Base-by-base conservation (phyloP, 1,140 invertebrate species). In the Gerris buenoi region DNA sequence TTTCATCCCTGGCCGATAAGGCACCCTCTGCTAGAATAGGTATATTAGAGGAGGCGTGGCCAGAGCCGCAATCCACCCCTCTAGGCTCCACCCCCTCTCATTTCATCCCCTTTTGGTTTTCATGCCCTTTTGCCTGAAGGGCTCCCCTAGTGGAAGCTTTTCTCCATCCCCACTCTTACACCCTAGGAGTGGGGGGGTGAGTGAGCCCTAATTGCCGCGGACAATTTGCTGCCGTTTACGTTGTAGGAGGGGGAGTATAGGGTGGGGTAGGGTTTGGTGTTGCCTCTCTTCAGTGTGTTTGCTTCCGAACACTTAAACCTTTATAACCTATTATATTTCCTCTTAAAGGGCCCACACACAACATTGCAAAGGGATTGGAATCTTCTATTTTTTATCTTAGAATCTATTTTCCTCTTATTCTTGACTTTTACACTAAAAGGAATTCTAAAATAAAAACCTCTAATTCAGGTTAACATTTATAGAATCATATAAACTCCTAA, bases 281-380 rank as follows among this genome's bases (percentile, higher is more conserved):
- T n/a, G n/a, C n/a, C n/a, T 18, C 18, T 18, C 33, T 18, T 46
- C 33, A 10, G 5, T 5, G 33, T 46, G 33, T 46, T 46, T 46
- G 18, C 33, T 46, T 10, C 5, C 33, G 18, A 46, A 46, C 33
- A 46, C 33, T 46, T 46, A 46, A 46, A 46, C 5, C 33, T n/a
- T n/a, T n/a, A n/a, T n/a, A n/a, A n/a, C 33, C 33, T 46, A 46
- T 46, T 46, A 46, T 46, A 46, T 46, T 46, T 46, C 33, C 33
- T 46, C n/a, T n/a, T n/a, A n/a, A n/a, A n/a, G n/a, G n/a, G n/a
- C n/a, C n/a, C n/a, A n/a, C n/a, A n/a, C n/a, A n/a, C 25, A 25
- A 25, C 59, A 23, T 61, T 61, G 25, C 59, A 61, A 61, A 22
- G 63, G 14, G 61, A 63, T n/a, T n/a, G n/a, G n/a, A n/a, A n/a